Evolutionary conservation across 2,888 invertebrate species (phyloP).

Genomic region (Herminia tarsipennalis): DNA sequence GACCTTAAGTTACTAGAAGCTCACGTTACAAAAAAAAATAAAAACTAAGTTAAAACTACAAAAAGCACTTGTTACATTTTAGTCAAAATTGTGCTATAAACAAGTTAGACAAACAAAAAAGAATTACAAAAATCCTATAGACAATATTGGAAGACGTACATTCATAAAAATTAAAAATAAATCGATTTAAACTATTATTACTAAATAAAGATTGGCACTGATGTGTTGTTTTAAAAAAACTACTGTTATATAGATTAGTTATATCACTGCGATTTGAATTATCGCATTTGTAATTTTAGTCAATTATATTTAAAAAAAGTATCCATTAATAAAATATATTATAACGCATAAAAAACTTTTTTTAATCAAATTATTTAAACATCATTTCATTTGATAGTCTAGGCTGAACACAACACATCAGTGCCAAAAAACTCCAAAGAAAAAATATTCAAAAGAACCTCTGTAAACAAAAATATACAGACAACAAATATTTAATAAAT

Average conservation of each 20-base stretch:
- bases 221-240: constrained; percentile 7
- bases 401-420: constrained; percentile 19
- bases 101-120: constrained; percentile 53
- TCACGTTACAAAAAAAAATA: constrained; percentile 61
- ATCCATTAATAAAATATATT: no score
- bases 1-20: constrained; percentile 79
- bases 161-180: constrained; percentile 48
- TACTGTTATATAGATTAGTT: neutral
- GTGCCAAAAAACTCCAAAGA: constrained; percentile 39
- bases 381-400: neutral
- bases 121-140: constrained; percentile 55
- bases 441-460: constrained; percentile 45
- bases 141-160: constrained; percentile 73
- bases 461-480: constrained; percentile 79
- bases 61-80: constrained; percentile 68
- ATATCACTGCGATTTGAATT: neutral
- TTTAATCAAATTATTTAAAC: neutral
- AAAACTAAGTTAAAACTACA: constrained; percentile 68
- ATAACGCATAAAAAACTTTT: no score
- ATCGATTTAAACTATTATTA: constrained; percentile 13
- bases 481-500: constrained; percentile 49
- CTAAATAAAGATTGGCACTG: constrained; percentile 25
- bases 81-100: constrained; percentile 71
- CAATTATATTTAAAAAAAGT: no score
- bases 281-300: neutral